Evolutionary conservation across 1,140 invertebrate species (phyloP), one percentile per base, ranked within the genome.

Genomic region (Amyelois transitella): DNA sequence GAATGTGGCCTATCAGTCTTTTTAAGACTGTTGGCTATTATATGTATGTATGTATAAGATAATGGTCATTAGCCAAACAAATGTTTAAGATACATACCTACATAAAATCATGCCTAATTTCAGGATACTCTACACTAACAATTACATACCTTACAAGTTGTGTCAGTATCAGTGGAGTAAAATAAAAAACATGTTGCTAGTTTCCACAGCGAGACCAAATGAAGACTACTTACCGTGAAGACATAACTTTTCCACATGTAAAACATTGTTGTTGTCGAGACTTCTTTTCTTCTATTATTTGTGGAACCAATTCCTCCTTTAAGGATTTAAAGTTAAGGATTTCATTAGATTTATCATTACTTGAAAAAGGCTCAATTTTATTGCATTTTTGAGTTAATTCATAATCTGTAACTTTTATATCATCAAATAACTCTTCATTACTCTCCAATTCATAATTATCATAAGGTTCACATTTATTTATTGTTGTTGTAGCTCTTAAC

Each of bases 221-320:
- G n/a, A 55, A 47, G 38, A 24, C 43, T 22, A 55, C 59, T 25
- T 72, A 88, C 88, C 77, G 81, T 10, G 86, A 88, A 19, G 88
- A 88, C 78, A 88, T 81, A 25, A 89, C 69, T 82, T 87, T 89
- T 18, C 88, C 88, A 75, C 88, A 89, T 47, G 72, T 88, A 47
- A 70, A 79, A 60, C 86, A 89, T 65, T 88, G 88, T 51, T 85
- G 73, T 67, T 81, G 86, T 8, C 60, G 53, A 22, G 62, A 28
- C 25, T 77, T 74, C 50, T 62, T 81, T 20, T 53, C 51, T 55
- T 51, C 24, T 50, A 14, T 14, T 38, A 38, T 38, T 14, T 38
- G 32, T 2, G 32, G 6, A 38, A n/a, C 32, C 8, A 8, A 38
- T 14, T 38, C 32, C 17, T 38, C 32, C n/a, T 38, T 38, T 38